Evolutionary conservation across 2,888 invertebrate species (phyloP), one percentile per base, ranked within the genome.

Genomic region (Latheticus oryzae): DNA sequence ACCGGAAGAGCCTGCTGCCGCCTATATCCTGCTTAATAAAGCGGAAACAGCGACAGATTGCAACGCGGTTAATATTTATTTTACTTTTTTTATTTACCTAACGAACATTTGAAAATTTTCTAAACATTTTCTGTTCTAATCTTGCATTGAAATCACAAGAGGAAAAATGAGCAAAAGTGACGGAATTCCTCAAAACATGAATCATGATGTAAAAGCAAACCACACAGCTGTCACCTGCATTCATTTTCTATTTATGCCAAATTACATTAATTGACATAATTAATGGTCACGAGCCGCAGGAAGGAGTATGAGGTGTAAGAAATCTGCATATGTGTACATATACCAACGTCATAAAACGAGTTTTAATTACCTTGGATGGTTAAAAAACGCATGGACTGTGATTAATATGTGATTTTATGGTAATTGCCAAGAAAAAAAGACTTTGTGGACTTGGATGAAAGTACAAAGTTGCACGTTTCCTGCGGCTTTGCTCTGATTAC

Each of bases 1-100:
- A 69, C 74, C 74, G 76, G 76, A 76, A 76, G 73, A 69, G 67
- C 70, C 72, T 68, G 68, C 70, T 68, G 70, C 72, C 73, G 71
- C 73, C 74, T 75, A 76, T 76, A 75, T 76, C 74, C 76, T 75
- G 76, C 71, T 72, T 73, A 75, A 76, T 75, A 76, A 76, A 71
- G 75, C 73, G 76, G 76, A 76, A 76, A 74, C 63, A 60, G 62
- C 70, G 66, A 72, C 75, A 75, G 70, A 73, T 74, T 75, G 74
- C 70, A 69, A 68, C 64, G 63, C 62, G 63, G 65, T 37, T 47
- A 47, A 47, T 45, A 47, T 53, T 53, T 53, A 16, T 42, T 40
- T 42, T 42, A 16, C 13, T 52, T 52, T 38, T 45, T 17, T 12
- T 16, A 1, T n/a, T n/a, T n/a, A n/a, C n/a, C n/a, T n/a, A n/a